Evolutionary conservation across 2,888 invertebrate genomes (phyloP), one percentile per base, ranked within the genome.

Genomic region (Papilio gigon): DNA sequence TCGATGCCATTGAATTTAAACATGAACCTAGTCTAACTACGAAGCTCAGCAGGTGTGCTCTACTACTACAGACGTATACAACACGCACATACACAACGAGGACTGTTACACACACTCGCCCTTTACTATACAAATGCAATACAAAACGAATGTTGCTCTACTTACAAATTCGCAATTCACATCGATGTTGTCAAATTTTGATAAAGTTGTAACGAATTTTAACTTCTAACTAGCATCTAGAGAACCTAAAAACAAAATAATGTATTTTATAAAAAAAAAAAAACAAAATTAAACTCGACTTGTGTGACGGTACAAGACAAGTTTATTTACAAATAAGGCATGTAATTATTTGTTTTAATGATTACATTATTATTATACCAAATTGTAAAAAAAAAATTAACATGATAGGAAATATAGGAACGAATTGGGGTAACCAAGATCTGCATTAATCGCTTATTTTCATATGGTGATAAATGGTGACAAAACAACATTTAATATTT

Each of bases 1-100:
- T 84, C 80, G 83, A 82, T 83, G 79, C 78, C 74, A 75, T 76
- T 75, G 78, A 80, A 79, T 80, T 77, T 76, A 74, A 75, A 74
- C 76, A 79, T 75, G 76, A 76, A 74, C 70, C 73, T 71, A 67
- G 67, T 60, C 70, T 69, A 53, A 70, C 67, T 70, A 61, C 60
- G 71, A 72, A 75, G 73, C 72, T 72, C 73, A 72, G 77, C 78
- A 79, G 78, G 78, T 78, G 78, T 77, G 78, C 73, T 73, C 75
- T 70, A 76, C 76, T 71, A 77, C 74, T 75, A 77, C 73, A 74
- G 67, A 53, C 33, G 40, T 25, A 65, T 33, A 47, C n/a, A 53
- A 67, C 64, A 71, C 76, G 71, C 77, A 71, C 78, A 80, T 61
- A 63, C 70, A 70, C 63, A 67, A 67, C 69, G 60, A 68, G 71